These are phyloP conservation scores for Triplophysa rosa DNA, from an alignment of 2,113 vertebrate species.

Conservation along the genomic window DNA sequence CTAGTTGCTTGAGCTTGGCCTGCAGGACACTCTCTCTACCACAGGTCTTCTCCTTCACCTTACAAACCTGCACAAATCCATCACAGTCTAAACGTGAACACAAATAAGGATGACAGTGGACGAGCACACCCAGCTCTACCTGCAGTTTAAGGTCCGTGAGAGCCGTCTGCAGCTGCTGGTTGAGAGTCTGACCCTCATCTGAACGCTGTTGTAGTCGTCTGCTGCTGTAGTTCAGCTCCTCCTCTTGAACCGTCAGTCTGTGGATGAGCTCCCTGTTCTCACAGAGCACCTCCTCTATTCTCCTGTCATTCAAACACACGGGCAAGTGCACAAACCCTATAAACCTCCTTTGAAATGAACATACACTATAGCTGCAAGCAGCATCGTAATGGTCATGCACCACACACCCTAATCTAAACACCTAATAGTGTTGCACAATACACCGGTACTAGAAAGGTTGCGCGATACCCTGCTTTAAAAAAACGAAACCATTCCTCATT, in stretches of 20 bases:
- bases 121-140: conserved; percentile 65
- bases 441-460: too few species aligned
- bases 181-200: conserved; percentile 72
- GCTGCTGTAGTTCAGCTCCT: conserved; percentile 72
- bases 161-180: conserved; percentile 79
- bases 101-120: not conserved
- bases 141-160: conserved; percentile 79
- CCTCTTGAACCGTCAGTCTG: conserved; percentile 78
- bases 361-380: too few species aligned
- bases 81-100: conserved; percentile 1
- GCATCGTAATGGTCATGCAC: too few species aligned
- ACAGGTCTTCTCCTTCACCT: conserved; percentile 73
- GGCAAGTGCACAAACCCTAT: not conserved
- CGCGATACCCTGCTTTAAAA: too few species aligned
- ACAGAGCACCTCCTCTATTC: conserved; percentile 74
- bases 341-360: too few species aligned
- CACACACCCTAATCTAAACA: too few species aligned
- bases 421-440: too few species aligned
- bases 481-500: too few species aligned
- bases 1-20: conserved; percentile 77
- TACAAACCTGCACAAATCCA: conserved; percentile 71
- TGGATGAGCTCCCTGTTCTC: conserved; percentile 81
- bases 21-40: conserved; percentile 75
- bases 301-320: conserved; percentile 64
- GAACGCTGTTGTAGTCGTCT: conserved; percentile 78